A percentile compares a stretch with the other conserved stretches of the same genome.
phyloP scores from a whole-genome alignment of 1,140 invertebrate species.

The Gonatopus flavifemur region DNA sequence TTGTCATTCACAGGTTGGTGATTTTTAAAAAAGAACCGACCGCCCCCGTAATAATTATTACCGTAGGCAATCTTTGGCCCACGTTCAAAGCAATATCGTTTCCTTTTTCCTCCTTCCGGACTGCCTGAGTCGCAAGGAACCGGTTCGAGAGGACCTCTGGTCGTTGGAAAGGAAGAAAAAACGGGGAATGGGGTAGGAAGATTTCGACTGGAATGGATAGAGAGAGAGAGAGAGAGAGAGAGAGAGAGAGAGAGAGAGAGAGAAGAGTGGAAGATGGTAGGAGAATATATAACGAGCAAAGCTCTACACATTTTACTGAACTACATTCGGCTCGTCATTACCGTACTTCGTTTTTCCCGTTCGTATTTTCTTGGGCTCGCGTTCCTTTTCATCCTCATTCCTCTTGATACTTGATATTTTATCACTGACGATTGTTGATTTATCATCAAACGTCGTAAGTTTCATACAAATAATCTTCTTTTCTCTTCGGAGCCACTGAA shows the following conservation, averaged over 20 bases:
- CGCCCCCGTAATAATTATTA: conserved; percentile 33
- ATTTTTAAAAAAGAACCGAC: conserved; percentile 36
- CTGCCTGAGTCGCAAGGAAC: too few relatives aligned
- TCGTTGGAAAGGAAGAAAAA: not conserved
- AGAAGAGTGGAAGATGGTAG: not conserved
- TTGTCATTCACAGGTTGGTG: conserved; percentile 32
- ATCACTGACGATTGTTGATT: too few relatives aligned
- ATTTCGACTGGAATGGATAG: too few relatives aligned
- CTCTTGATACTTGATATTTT: too few relatives aligned
- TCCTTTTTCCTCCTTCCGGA: conserved; percentile 12
- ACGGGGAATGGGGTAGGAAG: conserved; percentile 6
- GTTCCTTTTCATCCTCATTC: not conserved
- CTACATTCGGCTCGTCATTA: conserved; percentile 32
- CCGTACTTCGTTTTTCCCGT: conserved; percentile 23
- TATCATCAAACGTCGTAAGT: too few relatives aligned
- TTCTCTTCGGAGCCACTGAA: too few relatives aligned
- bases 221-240: not conserved
- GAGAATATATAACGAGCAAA: conserved; percentile 30
- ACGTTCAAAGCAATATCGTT: conserved; percentile 32
- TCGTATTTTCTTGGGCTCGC: conserved; percentile 12
- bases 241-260: not conserved
- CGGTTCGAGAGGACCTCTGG: not conserved
- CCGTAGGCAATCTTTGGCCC: conserved; percentile 32
- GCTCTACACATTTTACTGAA: conserved; percentile 24
- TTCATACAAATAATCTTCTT: too few relatives aligned